Base-by-base conservation (phyloP, 2,888 invertebrate genomes). In the Agrilus biguttatus region DNA sequence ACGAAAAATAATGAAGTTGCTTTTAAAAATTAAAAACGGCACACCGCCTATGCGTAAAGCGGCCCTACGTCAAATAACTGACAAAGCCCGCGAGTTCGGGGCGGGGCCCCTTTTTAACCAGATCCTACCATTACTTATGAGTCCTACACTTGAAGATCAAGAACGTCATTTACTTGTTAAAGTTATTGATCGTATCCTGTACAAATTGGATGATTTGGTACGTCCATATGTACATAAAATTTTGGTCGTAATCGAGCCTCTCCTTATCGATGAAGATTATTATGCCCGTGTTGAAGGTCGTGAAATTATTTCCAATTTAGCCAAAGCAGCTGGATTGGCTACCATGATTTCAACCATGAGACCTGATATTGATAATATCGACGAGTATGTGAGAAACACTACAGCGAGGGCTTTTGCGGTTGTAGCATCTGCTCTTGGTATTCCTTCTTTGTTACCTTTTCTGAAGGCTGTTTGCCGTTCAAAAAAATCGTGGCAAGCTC, bases 281-380 rank as follows among this genome's bases (percentile, higher is more conserved):
- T 99, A 98, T 65, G 98, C 98, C 21, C 86, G 98, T 63, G 98
- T 98, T 8, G 98, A 99, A 68, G 98, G 97, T 52, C 78, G 98
- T 59, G 98, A 98, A 69, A 98, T 98, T 55, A 99, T 98, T 60
- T 96, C 95, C 0, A 99, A 98, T 68, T 72, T 98, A 60, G 97
- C 98, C 0, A 98, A 99, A 71, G 98, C 98, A 2, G 98, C 98
- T 3, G 98, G 98, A 44, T 70, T 98, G 43, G 98, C 98, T 4
- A 99, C 98, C 12, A 99, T 98, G 98, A 99, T 98, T 59, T 97
- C 97, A 5, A 98, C 98, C 0, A 98, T 98, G 98, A 76, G 98
- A 62, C 98, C 98, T 0, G 98, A 98, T 71, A 99, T 99, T 56
- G 98, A 98, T 68, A 98, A 98, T 63, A 96, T 96, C 56, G 97